Conservation (phyloP, 1,140 invertebrate genomes). For the Ylistrum balloti region DNA sequence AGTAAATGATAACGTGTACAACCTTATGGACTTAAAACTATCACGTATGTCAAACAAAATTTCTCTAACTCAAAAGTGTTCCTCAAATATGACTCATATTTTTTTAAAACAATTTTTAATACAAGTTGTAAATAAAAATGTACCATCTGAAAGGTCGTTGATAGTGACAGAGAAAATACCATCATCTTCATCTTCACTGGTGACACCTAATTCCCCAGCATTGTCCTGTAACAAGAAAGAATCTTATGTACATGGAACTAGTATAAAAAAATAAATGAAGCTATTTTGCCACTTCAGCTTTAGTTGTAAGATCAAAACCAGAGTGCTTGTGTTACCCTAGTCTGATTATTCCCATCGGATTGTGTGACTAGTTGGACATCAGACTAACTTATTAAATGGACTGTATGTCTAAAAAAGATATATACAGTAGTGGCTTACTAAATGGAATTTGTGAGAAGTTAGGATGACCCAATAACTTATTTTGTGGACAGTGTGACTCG, state of each 20-base stretch:
- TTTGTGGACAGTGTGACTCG: no score
- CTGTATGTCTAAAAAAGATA: no score
- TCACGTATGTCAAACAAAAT: no score
- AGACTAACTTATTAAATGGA: no score
- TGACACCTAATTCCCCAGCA: conserved; percentile 42
- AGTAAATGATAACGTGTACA: background rate
- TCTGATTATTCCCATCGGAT: background rate
- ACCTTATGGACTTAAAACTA: background rate
- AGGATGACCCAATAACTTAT: background rate
- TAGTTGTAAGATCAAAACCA: no score
- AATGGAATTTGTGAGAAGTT: background rate
- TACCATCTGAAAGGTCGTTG: conserved; percentile 57
- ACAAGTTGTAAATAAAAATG: background rate
- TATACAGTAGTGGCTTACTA: no score
- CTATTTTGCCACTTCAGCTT: no score
- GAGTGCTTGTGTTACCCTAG: background rate
- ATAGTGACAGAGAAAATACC: conserved; percentile 51
- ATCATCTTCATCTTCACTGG: conserved; percentile 59
- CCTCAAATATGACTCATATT: no score
- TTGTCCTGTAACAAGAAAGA: conserved; percentile 37
- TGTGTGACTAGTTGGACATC: conserved; percentile 7
- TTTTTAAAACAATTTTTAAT: no score
- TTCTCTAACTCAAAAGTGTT: no score
- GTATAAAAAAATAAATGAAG: no score
- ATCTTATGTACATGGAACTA: no score